These are phyloP conservation scores for Morpho helenor DNA, from an alignment of 2,888 invertebrate species.

Conservation along the genomic window DNA sequence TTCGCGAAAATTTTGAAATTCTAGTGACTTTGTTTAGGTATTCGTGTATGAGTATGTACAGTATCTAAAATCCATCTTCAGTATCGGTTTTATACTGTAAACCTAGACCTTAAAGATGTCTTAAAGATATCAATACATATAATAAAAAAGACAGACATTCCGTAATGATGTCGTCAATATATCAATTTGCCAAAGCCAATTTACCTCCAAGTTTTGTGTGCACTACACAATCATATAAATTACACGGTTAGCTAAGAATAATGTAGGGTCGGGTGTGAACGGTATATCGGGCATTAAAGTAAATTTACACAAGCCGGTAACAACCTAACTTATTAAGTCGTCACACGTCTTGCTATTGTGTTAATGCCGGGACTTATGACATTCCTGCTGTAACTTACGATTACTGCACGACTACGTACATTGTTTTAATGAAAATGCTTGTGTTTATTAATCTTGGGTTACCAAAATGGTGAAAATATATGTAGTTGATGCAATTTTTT, in stretches of 20 bases:
- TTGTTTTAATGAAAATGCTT: slow-evolving; percentile 15
- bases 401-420: slow-evolving; percentile 14
- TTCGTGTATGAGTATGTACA: no score
- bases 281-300: slow-evolving; percentile 70
- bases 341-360: slow-evolving; percentile 48
- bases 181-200: slow-evolving; percentile 18
- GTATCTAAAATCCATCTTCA: no score
- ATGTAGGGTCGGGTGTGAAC: slow-evolving; percentile 54
- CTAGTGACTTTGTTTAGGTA: no score
- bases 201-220: slow-evolving; percentile 30
- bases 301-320: slow-evolving; percentile 73
- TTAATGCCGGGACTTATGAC: slow-evolving; percentile 51
- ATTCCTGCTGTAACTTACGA: slow-evolving; percentile 36
- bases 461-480: neutral
- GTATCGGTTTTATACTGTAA: no score
- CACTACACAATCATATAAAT: slow-evolving; percentile 62
- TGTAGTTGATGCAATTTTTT: no score
- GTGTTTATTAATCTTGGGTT: slow-evolving; percentile 7
- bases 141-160: no score
- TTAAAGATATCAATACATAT: no score
- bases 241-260: slow-evolving; percentile 70
- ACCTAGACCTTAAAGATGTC: no score
- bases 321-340: slow-evolving; percentile 74
- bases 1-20: no score
- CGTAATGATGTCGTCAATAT: neutral